phyloP scores from a whole-genome alignment of 2,113 vertebrate species.

The Formicarius rufipectus region DNA sequence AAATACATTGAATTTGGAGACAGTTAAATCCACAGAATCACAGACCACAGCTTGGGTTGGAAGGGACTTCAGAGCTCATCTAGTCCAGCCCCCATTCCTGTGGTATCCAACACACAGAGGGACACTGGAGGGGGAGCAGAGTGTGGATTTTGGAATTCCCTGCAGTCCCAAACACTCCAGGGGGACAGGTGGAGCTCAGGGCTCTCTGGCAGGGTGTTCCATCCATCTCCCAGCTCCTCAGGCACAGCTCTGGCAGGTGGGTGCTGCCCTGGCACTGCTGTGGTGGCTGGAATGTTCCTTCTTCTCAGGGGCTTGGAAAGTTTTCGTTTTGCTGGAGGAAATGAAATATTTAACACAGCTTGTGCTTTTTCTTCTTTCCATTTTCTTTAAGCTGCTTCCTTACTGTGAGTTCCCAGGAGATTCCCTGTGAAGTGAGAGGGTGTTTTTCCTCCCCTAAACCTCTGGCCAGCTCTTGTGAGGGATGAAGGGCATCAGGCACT shows the following conservation, averaged over 20 bases:
- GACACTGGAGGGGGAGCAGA: not conserved
- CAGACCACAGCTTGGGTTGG: not conserved
- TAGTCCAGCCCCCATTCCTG: not conserved
- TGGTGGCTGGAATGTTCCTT: not conserved
- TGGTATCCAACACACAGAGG: not conserved
- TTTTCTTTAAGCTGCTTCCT: not conserved
- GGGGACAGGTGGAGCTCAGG: fast-evolving
- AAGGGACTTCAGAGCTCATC: not conserved
- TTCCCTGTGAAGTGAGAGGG: not conserved
- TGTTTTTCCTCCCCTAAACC: not conserved
- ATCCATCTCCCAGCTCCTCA: not conserved
- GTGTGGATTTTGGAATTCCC: not conserved
- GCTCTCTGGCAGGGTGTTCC: not conserved
- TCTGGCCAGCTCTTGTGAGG: not conserved
- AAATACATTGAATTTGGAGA: not conserved
- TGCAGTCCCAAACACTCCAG: not conserved
- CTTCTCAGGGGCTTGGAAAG: not conserved
- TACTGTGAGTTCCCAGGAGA: not conserved
- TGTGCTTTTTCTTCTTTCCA: too few relatives aligned
- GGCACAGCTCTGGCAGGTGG: not conserved
- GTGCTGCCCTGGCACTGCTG: not conserved
- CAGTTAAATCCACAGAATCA: not conserved
- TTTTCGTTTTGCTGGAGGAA: not conserved
- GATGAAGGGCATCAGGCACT: not conserved
- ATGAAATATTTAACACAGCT: not conserved